Percentiles rank a stretch among this genome's conserved stretches.
phyloP scores from a whole-genome alignment of 2,797 vertebrate species.

The Poecilia velifera region DNA sequence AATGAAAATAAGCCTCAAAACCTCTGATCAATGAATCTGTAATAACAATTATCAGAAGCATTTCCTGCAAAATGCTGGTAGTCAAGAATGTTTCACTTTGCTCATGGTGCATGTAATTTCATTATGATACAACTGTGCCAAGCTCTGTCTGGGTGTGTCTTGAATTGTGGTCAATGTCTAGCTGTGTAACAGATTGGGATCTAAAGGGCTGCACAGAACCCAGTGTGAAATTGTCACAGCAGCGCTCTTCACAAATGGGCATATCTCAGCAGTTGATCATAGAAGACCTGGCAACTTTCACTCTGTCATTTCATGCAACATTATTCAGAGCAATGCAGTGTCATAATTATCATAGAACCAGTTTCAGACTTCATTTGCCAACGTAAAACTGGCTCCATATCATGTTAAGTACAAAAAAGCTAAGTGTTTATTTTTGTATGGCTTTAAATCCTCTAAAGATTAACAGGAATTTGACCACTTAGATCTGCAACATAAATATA shows the following conservation, averaged over 20 bases:
- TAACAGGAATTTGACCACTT: constrained; percentile 16
- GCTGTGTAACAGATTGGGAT: constrained; percentile 71
- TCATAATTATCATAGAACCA: background rate
- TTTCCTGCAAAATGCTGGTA: background rate
- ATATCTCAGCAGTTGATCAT: constrained; percentile 43
- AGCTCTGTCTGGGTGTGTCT: constrained; percentile 55
- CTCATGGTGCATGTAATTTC: constrained; percentile 50
- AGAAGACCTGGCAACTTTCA: constrained; percentile 43
- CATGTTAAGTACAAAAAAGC: constrained; percentile 25
- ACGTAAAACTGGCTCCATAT: constrained; percentile 4
- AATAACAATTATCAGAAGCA: background rate
- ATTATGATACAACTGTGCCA: constrained; percentile 56
- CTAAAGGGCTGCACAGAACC: constrained; percentile 32
- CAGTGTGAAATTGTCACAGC: constrained; percentile 54
- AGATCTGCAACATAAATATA: constrained; percentile 36
- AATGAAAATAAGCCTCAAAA: background rate
- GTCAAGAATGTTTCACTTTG: constrained; percentile 17
- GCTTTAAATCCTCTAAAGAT: constrained; percentile 51
- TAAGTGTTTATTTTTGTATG: constrained; percentile 54
- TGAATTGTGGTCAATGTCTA: constrained; percentile 41
- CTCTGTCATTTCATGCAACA: constrained; percentile 22
- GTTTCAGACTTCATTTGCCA: background rate
- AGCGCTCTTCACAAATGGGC: constrained; percentile 52
- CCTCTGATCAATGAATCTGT: background rate
- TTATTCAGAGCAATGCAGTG: background rate